phyloP scores from a whole-genome alignment of 2,888 invertebrate species.

The Lithophane semibrunnea region DNA sequence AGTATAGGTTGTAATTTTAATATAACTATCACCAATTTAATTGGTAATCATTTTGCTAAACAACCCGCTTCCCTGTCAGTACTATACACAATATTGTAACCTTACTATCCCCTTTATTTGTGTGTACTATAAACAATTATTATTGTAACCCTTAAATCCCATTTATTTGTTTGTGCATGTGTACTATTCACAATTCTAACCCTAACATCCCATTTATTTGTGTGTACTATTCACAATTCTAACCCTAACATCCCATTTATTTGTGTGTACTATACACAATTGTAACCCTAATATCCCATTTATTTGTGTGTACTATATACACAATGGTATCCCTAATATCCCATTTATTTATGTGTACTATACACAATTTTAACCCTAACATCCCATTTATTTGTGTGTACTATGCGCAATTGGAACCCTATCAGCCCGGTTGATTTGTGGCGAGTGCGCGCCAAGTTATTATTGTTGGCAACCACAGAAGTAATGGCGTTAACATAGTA shows the following conservation, averaged over 20 bases:
- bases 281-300: not conserved
- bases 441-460: not conserved
- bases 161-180: not conserved
- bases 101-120: not conserved
- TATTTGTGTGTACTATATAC: not conserved
- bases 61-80: not conserved
- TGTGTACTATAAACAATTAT: not conserved
- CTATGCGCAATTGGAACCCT: not conserved
- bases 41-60: slow-evolving; percentile 3
- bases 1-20: not conserved
- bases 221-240: no score
- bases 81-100: not conserved
- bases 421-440: not conserved
- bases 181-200: not conserved
- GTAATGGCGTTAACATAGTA: not conserved
- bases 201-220: no score
- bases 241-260: no score
- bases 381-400: not conserved
- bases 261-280: not conserved
- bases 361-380: no score
- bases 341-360: no score
- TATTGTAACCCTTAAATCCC: not conserved
- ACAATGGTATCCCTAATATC: not conserved
- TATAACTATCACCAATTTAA: not conserved
- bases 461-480: not conserved